A percentile compares a stretch with the other conserved stretches of the same genome.
Conservation (phyloP, 2,888 invertebrate species). For the Tuta absoluta region DNA sequence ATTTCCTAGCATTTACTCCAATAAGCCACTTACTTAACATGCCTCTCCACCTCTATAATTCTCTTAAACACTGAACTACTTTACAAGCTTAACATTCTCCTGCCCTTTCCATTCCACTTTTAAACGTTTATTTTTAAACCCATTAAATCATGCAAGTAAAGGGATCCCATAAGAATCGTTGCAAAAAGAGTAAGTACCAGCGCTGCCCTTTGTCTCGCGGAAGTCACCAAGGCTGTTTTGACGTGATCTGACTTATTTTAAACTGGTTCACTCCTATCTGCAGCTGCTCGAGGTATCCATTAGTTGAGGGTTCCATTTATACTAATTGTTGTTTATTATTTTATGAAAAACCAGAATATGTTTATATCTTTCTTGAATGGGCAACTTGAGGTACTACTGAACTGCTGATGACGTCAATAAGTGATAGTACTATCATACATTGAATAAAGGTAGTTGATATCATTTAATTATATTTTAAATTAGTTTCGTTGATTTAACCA, state of each 20-base stretch:
- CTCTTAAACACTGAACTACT: not conserved
- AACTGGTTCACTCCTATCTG: not conserved
- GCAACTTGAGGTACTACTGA: too few species aligned
- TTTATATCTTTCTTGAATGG: too few species aligned
- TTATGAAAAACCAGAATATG: too few species aligned
- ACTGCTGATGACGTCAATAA: too few species aligned
- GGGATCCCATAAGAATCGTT: constrained; percentile 18
- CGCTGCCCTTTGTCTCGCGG: constrained; percentile 28
- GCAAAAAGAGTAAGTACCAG: not conserved
- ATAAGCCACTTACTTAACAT: not conserved
- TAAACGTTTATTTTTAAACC: constrained; percentile 2
- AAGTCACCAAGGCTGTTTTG: constrained; percentile 24
- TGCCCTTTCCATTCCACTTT: not conserved
- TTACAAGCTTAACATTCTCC: not conserved
- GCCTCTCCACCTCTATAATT: not conserved
- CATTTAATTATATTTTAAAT: too few species aligned
- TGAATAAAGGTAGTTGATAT: too few species aligned
- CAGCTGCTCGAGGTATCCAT: not conserved
- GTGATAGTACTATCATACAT: too few species aligned
- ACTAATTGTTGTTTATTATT: too few species aligned
- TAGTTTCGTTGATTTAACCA: too few species aligned
- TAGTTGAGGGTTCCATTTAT: too few species aligned
- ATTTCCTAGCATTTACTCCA: too few species aligned
- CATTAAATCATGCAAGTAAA: constrained; percentile 10
- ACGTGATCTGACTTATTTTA: not conserved